Conservation (phyloP, 1,140 invertebrate genomes). For the Potamilus streckersoni region DNA sequence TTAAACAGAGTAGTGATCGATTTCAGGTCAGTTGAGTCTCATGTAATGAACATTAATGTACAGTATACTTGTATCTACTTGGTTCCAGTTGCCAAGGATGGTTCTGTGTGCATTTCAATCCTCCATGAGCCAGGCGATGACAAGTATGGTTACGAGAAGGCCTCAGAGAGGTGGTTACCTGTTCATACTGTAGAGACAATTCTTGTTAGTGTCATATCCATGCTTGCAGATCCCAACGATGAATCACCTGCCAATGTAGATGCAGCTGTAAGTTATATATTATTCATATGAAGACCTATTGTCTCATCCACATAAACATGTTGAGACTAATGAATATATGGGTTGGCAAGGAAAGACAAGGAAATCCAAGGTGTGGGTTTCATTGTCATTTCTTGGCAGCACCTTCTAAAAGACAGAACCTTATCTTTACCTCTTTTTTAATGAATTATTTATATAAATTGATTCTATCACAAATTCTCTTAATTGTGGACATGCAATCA, state of each 20-base stretch:
- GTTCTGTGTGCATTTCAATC: slow-evolving; percentile 99
- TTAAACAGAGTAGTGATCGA: background rate
- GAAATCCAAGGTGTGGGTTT: too few relatives aligned
- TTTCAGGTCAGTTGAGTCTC: background rate
- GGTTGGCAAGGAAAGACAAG: too few relatives aligned
- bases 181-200: slow-evolving; percentile 99
- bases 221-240: slow-evolving; percentile 99
- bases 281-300: too few relatives aligned
- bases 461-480: too few relatives aligned
- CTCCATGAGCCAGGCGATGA: slow-evolving; percentile 99
- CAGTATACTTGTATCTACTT: background rate
- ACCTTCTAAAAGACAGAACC: too few relatives aligned
- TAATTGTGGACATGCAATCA: too few relatives aligned
- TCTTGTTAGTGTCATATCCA: slow-evolving; percentile 90
- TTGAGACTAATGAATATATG: too few relatives aligned
- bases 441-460: too few relatives aligned
- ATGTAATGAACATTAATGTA: background rate
- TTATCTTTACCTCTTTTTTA: too few relatives aligned
- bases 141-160: slow-evolving; percentile 99
- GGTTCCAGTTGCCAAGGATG: slow-evolving; percentile 93
- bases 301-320: too few relatives aligned
- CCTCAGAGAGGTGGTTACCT: slow-evolving; percentile 98
- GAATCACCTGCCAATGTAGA: slow-evolving; percentile 99
- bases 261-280: slow-evolving; percentile 86
- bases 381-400: too few relatives aligned